Base-by-base conservation (phyloP, 2,113 vertebrate species). In the Cinclus mexicanus region DNA sequence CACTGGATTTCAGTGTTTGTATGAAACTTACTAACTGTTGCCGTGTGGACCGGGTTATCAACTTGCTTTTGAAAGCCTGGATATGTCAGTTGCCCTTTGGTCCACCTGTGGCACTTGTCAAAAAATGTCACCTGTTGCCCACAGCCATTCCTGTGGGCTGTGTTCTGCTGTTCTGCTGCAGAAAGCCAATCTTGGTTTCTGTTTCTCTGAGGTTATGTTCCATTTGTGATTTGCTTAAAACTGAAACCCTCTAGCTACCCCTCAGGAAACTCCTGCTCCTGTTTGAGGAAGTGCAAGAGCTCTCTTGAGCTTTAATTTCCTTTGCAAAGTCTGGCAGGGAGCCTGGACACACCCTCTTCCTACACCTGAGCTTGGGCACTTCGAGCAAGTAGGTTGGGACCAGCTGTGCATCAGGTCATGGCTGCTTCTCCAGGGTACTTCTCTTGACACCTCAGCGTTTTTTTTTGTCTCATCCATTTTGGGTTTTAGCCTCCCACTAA, bases 201-300 rank as follows among this genome's bases (percentile, higher is more conserved):
- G 6, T 89, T 81, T 89, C 71, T 93, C 61, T 0, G 1, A 79
- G 75, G 67, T 86, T 90, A 25, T 11, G 22, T n/a, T 50, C 29
- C 1, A 0, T 81, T 65, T 90, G 39, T 74, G 68, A 83, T 93
- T 77, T 80, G 35, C 47, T 93, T 92, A 93, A 74, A 91, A 81
- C 41, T 81, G 84, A 47, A 90, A 71, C 76, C 93, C 89, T 92
- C 42, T 22, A 90, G 70, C 86, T 72, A 55, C 60, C 67, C 95
- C 91, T 90, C 52, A 21, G 91, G 90, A 92, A 92, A 92, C 83
- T 90, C 56, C 47, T 75, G 71, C 68, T 86, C 83, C 56, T 0
- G 1, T 90, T 92, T 4, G 9, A 95, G 91, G 94, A 94, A 96
- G 95, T 56, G 67, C 59, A 76, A 3, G 71, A 70, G 41, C 24